Evolutionary conservation across 2,888 invertebrate genomes (phyloP).

Genomic region (Machimus atricapillus): DNA sequence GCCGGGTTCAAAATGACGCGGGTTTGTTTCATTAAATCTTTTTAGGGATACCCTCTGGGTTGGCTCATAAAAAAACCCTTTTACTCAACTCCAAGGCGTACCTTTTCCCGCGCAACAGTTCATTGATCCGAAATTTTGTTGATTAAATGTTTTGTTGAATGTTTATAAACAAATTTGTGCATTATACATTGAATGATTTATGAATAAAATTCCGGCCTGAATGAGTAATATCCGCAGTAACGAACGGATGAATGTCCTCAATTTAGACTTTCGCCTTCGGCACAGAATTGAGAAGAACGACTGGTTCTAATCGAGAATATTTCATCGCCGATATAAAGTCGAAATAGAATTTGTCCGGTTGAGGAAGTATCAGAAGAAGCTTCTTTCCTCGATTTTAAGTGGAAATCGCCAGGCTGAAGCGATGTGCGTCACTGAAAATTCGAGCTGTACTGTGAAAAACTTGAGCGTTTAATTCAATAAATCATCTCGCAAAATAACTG

Average conservation of each 20-base stretch:
- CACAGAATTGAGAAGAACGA: not conserved
- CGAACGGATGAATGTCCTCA: conserved; percentile 12
- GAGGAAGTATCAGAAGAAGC: not conserved
- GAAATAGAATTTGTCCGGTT: not conserved
- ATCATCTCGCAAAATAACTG: not conserved
- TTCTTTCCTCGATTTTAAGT: not conserved
- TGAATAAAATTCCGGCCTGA: not conserved
- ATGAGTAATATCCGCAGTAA: not conserved
- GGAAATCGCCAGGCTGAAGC: not conserved
- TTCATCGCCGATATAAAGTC: not conserved
- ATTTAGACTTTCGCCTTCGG: not conserved
- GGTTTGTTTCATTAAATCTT: not conserved
- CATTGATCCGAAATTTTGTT: not conserved
- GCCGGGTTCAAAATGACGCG: not conserved
- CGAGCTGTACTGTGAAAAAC: not conserved
- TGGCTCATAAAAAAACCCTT: not conserved
- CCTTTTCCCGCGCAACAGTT: not conserved
- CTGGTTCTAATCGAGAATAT: not conserved
- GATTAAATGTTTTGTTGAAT: not conserved
- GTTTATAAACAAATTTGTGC: conserved; percentile 24
- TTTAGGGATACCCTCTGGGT: not conserved
- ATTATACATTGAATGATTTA: not conserved
- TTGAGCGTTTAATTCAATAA: not conserved
- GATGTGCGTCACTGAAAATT: not conserved
- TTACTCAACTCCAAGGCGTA: not conserved